Conservation (phyloP, 2,113 vertebrate species). For the Mus spicilegus region DNA sequence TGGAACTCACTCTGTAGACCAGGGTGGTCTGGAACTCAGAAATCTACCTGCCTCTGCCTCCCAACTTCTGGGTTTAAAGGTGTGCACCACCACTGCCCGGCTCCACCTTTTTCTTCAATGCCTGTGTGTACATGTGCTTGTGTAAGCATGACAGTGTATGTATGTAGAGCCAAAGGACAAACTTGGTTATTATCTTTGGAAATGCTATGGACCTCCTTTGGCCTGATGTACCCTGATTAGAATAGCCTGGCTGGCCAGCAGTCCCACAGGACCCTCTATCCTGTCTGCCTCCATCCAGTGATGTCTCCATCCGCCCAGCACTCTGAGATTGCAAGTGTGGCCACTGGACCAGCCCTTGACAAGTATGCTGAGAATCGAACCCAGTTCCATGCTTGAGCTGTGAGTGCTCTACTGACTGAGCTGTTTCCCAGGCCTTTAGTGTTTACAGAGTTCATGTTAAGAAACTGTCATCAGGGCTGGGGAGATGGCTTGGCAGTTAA, state of each 20-base stretch:
- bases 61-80: too few species aligned
- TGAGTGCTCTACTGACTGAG: background rate
- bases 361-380: background rate
- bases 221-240: background rate
- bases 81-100: too few species aligned
- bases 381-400: background rate
- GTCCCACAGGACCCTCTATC: too few species aligned
- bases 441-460: background rate
- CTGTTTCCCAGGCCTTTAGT: background rate
- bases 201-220: background rate
- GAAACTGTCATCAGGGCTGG: background rate
- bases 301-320: background rate
- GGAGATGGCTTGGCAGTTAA: background rate
- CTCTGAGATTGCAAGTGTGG: background rate
- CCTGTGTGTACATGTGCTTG: background rate
- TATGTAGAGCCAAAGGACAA: background rate
- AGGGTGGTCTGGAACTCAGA: too few species aligned
- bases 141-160: too few species aligned
- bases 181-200: background rate
- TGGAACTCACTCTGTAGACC: too few species aligned
- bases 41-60: too few species aligned
- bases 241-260: background rate
- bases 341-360: too few species aligned
- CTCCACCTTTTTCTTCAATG: too few species aligned
- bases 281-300: too few species aligned